phyloP scores from a whole-genome alignment of 2,797 vertebrate species.

The Tarsius wallacei region DNA sequence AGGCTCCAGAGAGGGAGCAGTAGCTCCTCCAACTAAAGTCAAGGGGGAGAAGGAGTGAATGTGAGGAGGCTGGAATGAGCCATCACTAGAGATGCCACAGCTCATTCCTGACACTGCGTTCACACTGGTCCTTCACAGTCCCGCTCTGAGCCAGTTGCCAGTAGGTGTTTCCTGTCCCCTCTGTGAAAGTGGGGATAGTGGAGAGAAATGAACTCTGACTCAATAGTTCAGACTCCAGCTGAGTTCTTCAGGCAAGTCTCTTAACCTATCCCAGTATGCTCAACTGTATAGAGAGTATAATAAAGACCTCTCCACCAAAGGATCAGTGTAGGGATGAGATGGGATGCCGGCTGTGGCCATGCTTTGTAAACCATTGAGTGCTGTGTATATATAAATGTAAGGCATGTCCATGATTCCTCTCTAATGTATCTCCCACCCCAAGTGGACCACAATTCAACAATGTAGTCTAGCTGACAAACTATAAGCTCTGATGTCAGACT shows the following conservation, averaged over 20 bases:
- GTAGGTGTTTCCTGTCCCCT: not conserved
- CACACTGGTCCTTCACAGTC: not conserved
- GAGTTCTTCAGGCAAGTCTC: not conserved
- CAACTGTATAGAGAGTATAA: not conserved
- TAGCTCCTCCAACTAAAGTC: not conserved
- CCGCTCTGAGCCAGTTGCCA: not conserved
- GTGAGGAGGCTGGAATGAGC: not conserved
- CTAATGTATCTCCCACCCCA: no score
- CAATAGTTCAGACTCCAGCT: not conserved
- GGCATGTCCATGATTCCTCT: not conserved
- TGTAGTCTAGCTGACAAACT: not conserved
- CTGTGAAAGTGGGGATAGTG: rapidly evolving
- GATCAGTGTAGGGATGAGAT: not conserved
- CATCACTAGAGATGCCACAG: not conserved
- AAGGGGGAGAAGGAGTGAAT: not conserved
- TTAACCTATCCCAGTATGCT: not conserved
- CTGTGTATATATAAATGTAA: not conserved
- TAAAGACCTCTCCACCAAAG: not conserved
- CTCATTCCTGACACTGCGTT: rapidly evolving
- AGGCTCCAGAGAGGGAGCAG: rapidly evolving
- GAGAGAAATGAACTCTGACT: not conserved
- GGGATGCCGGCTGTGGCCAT: not conserved
- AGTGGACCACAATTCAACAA: not conserved
- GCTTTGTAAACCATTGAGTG: not conserved
- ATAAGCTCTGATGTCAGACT: not conserved